A percentile compares a stretch with the other conserved stretches of the same genome.
phyloP scores from a whole-genome alignment of 2,888 invertebrate species.

The Neoitamus cyanurus region DNA sequence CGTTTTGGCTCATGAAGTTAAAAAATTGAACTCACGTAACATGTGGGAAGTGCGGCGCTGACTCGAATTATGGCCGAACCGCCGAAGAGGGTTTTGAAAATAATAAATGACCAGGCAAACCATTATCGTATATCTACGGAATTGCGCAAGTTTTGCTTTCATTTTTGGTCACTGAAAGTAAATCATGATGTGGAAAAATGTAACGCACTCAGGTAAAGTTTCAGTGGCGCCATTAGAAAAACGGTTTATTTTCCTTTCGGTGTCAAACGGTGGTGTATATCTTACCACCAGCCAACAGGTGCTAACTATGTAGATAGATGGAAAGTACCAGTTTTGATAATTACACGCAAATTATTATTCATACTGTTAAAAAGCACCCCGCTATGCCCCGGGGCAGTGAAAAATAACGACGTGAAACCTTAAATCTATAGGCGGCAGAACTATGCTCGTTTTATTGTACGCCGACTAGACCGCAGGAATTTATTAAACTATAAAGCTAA shows the following conservation, averaged over 20 bases:
- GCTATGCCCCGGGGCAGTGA: not conserved
- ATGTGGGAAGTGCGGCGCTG: not conserved
- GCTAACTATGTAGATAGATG: not conserved
- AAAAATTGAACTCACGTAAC: not conserved
- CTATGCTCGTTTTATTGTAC: not conserved
- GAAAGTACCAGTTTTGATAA: not conserved
- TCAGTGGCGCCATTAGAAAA: not conserved
- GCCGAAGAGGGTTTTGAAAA: not conserved
- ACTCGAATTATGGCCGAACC: not conserved
- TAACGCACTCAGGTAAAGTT: not conserved
- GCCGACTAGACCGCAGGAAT: not conserved
- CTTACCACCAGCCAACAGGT: not conserved
- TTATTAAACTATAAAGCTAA: slow-evolving; percentile 17
- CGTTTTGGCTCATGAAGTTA: not conserved
- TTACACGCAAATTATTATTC: not conserved
- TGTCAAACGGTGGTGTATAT: not conserved
- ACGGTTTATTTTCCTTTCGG: not conserved
- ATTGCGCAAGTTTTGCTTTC: not conserved
- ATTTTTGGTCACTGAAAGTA: not conserved
- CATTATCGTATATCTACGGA: not conserved
- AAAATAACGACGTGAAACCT: not conserved
- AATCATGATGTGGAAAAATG: not conserved
- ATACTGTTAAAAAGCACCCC: not conserved
- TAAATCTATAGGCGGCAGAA: not conserved
- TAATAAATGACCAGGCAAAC: not conserved